Evolutionary conservation across 2,113 vertebrate species (phyloP).

Genomic region (Oryzias celebensis): DNA sequence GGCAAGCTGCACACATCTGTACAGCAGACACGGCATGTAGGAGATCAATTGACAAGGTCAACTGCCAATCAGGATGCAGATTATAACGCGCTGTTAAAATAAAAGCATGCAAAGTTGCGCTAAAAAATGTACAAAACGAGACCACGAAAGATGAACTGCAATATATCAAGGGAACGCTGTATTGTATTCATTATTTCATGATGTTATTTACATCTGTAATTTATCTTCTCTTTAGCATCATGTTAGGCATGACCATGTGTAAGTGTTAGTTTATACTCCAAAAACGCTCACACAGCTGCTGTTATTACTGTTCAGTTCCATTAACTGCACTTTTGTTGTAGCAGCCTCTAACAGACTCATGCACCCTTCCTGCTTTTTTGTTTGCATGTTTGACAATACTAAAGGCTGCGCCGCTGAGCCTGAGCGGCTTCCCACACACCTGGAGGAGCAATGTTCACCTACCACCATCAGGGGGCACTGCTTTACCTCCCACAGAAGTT

Average conservation of each 20-base stretch:
- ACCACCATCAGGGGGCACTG: conserved; percentile 49
- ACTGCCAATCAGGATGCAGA: too few relatives aligned
- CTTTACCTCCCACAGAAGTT: conserved; percentile 39
- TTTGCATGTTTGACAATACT: conserved; percentile 77
- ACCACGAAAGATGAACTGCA: too few relatives aligned
- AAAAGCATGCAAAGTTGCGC: too few relatives aligned
- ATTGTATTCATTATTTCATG: too few relatives aligned
- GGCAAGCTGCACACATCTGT: too few relatives aligned
- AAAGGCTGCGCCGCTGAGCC: conserved; percentile 65
- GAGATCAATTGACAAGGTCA: too few relatives aligned
- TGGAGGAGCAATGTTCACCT: conserved; percentile 26
- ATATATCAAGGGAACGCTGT: too few relatives aligned
- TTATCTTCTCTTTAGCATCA: too few relatives aligned
- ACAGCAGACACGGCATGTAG: too few relatives aligned
- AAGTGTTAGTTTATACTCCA: neutral
- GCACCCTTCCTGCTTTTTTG: conserved; percentile 67
- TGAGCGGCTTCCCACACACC: conserved; percentile 29
- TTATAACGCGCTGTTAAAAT: too few relatives aligned
- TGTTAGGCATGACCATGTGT: conserved; percentile 8
- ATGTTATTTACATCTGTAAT: too few relatives aligned
- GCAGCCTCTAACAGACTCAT: conserved; percentile 47
- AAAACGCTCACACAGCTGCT: neutral
- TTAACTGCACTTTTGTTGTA: conserved; percentile 23
- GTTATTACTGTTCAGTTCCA: conserved; percentile 5
- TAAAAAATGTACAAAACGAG: too few relatives aligned